Evolutionary conservation across 2,888 invertebrate species (phyloP).

Genomic region (Drosophila merina): DNA sequence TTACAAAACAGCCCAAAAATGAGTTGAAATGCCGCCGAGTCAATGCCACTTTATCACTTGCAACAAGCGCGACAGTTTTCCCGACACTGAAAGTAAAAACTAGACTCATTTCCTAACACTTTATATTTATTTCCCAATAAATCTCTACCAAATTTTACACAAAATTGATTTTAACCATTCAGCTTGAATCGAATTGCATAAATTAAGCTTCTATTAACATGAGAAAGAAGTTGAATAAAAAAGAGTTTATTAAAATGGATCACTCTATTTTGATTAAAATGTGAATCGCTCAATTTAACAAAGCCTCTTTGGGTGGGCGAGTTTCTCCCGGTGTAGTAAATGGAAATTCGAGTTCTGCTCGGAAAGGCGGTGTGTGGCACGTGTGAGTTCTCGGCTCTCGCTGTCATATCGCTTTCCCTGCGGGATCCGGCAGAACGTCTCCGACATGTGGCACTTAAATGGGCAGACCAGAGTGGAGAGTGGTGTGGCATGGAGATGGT

Average conservation of each 20-base stretch:
- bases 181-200: background rate
- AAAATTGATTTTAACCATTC: background rate
- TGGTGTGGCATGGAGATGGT: background rate
- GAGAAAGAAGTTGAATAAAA: background rate
- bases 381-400: conserved; percentile 35
- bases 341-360: conserved; percentile 59
- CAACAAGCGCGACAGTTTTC: conserved; percentile 50
- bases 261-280: conserved; percentile 6
- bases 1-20: conserved; percentile 41
- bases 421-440: conserved; percentile 32
- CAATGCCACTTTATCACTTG: conserved; percentile 52
- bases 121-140: background rate
- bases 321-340: conserved; percentile 26
- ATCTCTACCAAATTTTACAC: background rate
- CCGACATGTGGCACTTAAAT: conserved; percentile 73
- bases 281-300: background rate
- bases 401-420: conserved; percentile 44
- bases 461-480: conserved; percentile 55
- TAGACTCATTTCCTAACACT: background rate
- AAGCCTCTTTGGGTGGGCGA: conserved; percentile 3
- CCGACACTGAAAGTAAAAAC: conserved; percentile 14
- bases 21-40: conserved; percentile 37
- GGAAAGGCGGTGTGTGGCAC: conserved; percentile 34
- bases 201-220: background rate
- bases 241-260: background rate